Base-by-base conservation (phyloP, 23 tunicate species). In the Clavelina lepadiformis region DNA sequence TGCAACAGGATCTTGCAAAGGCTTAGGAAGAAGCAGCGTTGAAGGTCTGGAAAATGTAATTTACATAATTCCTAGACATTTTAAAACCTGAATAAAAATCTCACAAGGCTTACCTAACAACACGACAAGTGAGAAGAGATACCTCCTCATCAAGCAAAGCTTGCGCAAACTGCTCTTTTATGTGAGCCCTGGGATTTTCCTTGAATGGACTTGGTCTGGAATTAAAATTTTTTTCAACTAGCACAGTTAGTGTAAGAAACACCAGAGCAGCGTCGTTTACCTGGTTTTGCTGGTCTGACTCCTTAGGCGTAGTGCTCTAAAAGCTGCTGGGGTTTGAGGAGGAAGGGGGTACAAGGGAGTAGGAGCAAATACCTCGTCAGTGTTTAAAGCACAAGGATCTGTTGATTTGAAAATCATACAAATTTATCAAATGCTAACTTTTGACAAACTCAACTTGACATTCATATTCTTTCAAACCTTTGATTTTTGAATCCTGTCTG, bases 141-240 rank as follows among this genome's bases (percentile, higher is more conserved):
- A 84, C 83, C 29, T 84, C 93, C 33, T 84, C 93, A 33, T 84
- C 93, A 36, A 84, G 67, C 41, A 84, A 44, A 35, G 83, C 93
- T 37, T 84, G 84, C 26, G 93, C 73, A 38, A 84, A 84, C 63
- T 65, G 78, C 1, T 70, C 65, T 61, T 76, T 75, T 34, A 67
- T 37, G 25, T 56, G 20, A 2, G 41, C 23, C 28, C 3, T 4
- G 4, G 68, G 26, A 8, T 63, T 63, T 27, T 23, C 65, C 36
- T 18, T 5, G 38, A 30, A 18, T 5, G 28, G 38, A 5, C 38
- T 26, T 7, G 65, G 36, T 15, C 65, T 59, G 15, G 49, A 41
- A 15, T 15, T 15, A 8, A 15, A 15, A 8, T 41, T 11, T 41
- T 41, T 41, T 41, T 11, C 13, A 41, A 15, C 13, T 8, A 41